Conservation (phyloP, 2,888 invertebrate genomes). For the Xylophagus ater region DNA sequence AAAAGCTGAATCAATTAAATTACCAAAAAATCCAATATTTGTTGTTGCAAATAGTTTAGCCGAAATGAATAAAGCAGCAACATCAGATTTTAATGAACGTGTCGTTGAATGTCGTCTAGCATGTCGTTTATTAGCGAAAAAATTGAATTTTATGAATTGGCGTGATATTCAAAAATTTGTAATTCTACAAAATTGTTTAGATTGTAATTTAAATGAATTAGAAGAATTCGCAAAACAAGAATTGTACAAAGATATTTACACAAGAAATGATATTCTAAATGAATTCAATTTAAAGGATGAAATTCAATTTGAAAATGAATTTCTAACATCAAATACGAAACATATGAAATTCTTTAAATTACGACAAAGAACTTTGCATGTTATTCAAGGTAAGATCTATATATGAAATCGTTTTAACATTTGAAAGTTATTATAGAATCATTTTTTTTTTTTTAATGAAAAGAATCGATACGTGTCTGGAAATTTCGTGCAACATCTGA, state of each 20-base stretch:
- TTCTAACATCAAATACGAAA: conserved; percentile 53
- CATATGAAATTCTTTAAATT: conserved; percentile 61
- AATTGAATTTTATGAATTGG: conserved; percentile 50
- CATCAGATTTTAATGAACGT: conserved; percentile 79
- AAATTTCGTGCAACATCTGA: conserved; percentile 59
- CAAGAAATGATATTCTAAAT: conserved; percentile 53
- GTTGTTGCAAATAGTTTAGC: conserved; percentile 87
- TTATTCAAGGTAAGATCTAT: conserved; percentile 54
- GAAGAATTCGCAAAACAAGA: conserved; percentile 50
- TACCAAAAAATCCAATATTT: conserved; percentile 77
- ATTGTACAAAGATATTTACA: conserved; percentile 56
- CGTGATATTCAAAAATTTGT: conserved; percentile 52
- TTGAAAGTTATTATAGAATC: not conserved
- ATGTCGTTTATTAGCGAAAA: conserved; percentile 65
- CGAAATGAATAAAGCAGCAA: conserved; percentile 89
- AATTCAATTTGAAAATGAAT: conserved; percentile 53
- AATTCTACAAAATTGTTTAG: conserved; percentile 59
- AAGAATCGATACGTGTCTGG: conserved; percentile 79
- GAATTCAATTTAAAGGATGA: conserved; percentile 47
- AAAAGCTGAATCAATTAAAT: conserved; percentile 56
- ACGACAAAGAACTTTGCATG: conserved; percentile 78
- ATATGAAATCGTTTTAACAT: not conserved
- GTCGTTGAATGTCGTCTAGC: conserved; percentile 92
- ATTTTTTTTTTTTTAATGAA: conserved; percentile 29
- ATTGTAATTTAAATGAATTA: conserved; percentile 56